Conservation (phyloP, 2,113 vertebrate genomes). For the Pseudolaguvia tuberculata region DNA sequence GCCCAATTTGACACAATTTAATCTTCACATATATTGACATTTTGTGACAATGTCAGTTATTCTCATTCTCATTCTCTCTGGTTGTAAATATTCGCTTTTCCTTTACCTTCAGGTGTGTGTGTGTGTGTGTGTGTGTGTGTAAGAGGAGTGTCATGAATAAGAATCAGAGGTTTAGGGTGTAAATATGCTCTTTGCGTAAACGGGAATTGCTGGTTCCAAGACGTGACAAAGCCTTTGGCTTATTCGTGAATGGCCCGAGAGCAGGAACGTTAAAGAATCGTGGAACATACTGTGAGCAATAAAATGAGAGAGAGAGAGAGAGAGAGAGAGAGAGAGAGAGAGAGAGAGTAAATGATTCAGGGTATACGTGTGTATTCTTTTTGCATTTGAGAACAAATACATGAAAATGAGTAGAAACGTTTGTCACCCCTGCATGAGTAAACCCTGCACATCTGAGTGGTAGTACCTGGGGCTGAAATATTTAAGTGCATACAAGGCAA, state of each 20-base stretch:
- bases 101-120: conserved; percentile 14
- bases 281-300: neutral
- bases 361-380: neutral
- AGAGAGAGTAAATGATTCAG: conserved; percentile 11
- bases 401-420: conserved; percentile 37
- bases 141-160: conserved; percentile 18
- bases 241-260: conserved; percentile 24
- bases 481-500: conserved; percentile 64
- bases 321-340: conserved; percentile 1
- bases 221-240: conserved; percentile 13
- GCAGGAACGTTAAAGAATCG: neutral
- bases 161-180: conserved; percentile 17
- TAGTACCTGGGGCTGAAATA: conserved; percentile 64
- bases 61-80: neutral
- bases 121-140: conserved; percentile 1
- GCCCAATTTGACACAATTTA: neutral
- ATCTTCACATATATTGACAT: neutral
- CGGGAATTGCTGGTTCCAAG: conserved; percentile 41
- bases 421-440: conserved; percentile 12
- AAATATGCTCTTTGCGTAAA: conserved; percentile 35
- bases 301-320: conserved; percentile 4
- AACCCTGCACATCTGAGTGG: conserved; percentile 46
- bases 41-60: neutral
- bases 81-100: conserved; percentile 5
- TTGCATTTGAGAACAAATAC: conserved; percentile 4